Evolutionary conservation across 2,888 invertebrate genomes (phyloP).

Genomic region (Alcis repandata): DNA sequence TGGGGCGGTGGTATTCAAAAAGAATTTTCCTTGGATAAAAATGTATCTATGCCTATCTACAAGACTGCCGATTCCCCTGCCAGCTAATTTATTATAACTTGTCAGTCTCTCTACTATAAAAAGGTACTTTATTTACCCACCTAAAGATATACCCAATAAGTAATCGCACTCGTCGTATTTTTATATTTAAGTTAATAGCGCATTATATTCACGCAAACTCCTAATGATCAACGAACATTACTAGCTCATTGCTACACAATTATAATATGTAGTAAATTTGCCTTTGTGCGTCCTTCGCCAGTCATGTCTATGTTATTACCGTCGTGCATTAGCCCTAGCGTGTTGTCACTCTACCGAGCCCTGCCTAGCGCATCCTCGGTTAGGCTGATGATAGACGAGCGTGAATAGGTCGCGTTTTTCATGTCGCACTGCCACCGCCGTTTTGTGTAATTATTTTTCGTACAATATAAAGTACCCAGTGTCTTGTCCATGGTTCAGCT

Average conservation of each 20-base stretch:
- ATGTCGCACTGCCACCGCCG: background rate
- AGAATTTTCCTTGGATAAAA: too few species aligned
- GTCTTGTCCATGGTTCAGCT: too few species aligned
- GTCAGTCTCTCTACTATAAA: too few species aligned
- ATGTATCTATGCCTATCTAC: too few species aligned
- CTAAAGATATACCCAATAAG: too few species aligned
- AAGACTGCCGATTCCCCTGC: too few species aligned
- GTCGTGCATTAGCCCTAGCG: slow-evolving; percentile 55
- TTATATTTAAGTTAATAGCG: background rate
- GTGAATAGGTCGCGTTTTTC: background rate
- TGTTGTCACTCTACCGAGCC: slow-evolving; percentile 31
- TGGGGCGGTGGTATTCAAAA: too few species aligned
- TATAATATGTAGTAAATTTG: slow-evolving; percentile 20
- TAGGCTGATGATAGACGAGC: slow-evolving; percentile 2
- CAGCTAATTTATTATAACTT: too few species aligned
- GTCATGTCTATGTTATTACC: slow-evolving; percentile 55
- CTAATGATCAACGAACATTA: background rate
- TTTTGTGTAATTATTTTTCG: background rate
- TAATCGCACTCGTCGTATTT: too few species aligned
- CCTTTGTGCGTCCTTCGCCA: slow-evolving; percentile 21
- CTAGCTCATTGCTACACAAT: background rate
- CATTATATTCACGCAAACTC: background rate
- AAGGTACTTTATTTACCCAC: too few species aligned
- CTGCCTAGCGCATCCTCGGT: slow-evolving; percentile 43
- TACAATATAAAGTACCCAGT: too few species aligned